phyloP scores from a whole-genome alignment of 2,797 vertebrate species.

The Uromys caudimaculatus region DNA sequence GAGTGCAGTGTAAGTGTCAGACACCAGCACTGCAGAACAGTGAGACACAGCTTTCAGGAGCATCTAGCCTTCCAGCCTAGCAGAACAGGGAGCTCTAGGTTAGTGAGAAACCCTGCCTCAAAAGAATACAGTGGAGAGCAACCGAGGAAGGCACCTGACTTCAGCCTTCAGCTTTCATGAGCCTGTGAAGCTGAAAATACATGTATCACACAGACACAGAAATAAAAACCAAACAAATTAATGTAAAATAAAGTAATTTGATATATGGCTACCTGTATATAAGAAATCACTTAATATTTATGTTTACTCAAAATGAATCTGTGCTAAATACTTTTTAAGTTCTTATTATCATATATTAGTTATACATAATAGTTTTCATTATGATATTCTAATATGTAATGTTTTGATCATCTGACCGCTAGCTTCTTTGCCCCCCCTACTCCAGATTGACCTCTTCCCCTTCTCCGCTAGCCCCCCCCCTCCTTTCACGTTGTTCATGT shows the following conservation, averaged over 20 bases:
- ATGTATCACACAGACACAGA: not conserved
- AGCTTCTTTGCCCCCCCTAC: not conserved
- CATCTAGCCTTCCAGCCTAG: not conserved
- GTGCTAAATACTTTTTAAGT: not conserved
- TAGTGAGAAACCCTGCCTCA: not conserved
- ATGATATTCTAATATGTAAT: not conserved
- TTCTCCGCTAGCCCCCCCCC: not conserved
- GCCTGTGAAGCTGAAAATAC: not conserved
- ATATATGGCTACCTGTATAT: not conserved
- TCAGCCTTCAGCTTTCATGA: not conserved
- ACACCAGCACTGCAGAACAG: no score
- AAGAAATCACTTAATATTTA: not conserved
- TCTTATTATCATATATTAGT: not conserved
- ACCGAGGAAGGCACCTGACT: not conserved
- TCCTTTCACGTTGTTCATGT: not conserved
- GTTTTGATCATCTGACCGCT: not conserved
- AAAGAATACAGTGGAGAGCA: not conserved
- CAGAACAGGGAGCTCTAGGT: not conserved
- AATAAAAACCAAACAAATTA: not conserved
- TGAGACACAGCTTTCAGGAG: no score
- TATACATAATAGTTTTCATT: not conserved
- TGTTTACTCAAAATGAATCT: conserved; percentile 21
- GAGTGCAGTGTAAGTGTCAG: not conserved
- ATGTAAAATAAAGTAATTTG: conserved; percentile 30
- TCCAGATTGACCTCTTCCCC: not conserved